phyloP scores from a whole-genome alignment of 2,888 invertebrate species.

The Carterocephalus palaemon region DNA sequence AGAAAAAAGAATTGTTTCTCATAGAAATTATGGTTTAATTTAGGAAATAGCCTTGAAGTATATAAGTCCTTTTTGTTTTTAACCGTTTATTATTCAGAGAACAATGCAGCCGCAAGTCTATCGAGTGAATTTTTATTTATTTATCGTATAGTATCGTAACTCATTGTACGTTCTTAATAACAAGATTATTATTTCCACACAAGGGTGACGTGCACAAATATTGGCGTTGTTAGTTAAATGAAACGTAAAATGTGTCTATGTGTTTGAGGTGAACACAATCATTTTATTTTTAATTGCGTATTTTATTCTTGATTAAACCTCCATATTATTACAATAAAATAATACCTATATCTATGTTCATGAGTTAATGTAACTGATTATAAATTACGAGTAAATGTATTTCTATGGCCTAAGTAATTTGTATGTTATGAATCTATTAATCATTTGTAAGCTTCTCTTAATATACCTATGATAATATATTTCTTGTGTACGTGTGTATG shows the following conservation, averaged over 20 bases:
- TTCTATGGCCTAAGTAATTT: no score
- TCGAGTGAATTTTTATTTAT: conserved; percentile 61
- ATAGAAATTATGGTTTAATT: conserved; percentile 31
- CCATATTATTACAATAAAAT: no score
- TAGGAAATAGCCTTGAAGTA: conserved; percentile 13
- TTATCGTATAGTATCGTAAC: conserved; percentile 51
- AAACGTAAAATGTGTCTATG: conserved; percentile 21
- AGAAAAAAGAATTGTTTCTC: not conserved
- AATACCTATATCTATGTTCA: no score
- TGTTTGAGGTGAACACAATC: conserved; percentile 1
- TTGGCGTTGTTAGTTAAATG: conserved; percentile 40
- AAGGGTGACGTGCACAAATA: conserved; percentile 61
- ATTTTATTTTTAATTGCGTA: no score
- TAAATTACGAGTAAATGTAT: no score
- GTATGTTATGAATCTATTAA: no score
- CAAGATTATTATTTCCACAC: conserved; percentile 59
- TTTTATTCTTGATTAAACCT: no score
- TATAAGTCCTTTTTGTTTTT: conserved; percentile 30
- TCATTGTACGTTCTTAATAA: conserved; percentile 60
- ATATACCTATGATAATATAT: no score
- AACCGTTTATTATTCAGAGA: conserved; percentile 30
- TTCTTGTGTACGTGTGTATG: no score
- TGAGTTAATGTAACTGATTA: no score
- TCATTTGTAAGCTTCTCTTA: no score
- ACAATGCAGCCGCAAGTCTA: conserved; percentile 43